Evolutionary conservation across 2,113 vertebrate genomes (phyloP).

Genomic region (Erpornis zantholeuca): DNA sequence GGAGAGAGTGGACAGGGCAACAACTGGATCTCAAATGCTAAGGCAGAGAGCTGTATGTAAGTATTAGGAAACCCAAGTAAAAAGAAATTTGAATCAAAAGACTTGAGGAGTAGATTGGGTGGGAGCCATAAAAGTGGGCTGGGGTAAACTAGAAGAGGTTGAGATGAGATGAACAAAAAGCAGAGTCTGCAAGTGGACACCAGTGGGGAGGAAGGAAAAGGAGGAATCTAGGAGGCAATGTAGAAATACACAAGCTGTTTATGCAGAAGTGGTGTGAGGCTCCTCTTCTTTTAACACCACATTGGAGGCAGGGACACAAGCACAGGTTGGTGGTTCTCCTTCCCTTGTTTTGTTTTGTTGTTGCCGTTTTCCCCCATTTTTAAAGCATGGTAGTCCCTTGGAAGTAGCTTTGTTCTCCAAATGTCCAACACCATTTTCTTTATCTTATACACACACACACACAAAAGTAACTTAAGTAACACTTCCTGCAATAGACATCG

Average conservation of each 20-base stretch:
- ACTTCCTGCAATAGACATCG: not conserved
- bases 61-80: not conserved
- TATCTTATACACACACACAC: not conserved
- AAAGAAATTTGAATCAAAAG: not conserved
- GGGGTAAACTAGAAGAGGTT: not conserved
- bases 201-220: not conserved
- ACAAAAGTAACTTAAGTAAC: not conserved
- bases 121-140: not conserved
- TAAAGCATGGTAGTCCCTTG: not conserved
- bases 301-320: not conserved
- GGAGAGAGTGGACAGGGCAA: not conserved
- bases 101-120: not conserved
- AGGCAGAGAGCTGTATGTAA: not conserved
- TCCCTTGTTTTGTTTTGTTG: not conserved
- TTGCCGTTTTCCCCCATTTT: not conserved
- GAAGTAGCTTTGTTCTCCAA: not conserved
- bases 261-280: not conserved
- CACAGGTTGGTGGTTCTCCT: not conserved
- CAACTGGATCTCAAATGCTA: not conserved
- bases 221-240: not conserved
- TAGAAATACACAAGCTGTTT: not conserved
- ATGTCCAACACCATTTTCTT: not conserved
- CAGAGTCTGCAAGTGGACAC: not conserved
- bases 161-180: rapidly evolving
- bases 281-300: not conserved